These are phyloP conservation scores for Cantharis flavilabris DNA, from an alignment of 2,888 invertebrate genomes.

Conservation along the genomic window DNA sequence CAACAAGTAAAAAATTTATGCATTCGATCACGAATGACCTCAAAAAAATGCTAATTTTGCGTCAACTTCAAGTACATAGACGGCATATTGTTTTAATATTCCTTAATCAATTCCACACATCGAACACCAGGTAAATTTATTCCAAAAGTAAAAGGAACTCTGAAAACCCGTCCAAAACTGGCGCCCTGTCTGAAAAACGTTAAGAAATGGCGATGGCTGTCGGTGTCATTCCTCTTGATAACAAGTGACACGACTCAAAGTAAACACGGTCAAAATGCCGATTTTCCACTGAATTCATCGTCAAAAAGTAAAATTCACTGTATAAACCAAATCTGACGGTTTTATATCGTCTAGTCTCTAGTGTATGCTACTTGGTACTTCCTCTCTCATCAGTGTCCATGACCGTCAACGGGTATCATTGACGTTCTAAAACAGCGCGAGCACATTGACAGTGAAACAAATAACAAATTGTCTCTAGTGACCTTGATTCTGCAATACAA, in stretches of 20 bases:
- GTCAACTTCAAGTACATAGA: conserved; percentile 1
- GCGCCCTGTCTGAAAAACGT: neutral
- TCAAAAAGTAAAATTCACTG: neutral
- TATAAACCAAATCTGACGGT: no score
- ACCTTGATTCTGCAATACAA: neutral
- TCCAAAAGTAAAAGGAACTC: neutral
- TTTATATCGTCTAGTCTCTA: no score
- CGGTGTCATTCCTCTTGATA: neutral
- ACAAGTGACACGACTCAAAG: neutral
- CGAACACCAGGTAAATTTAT: neutral
- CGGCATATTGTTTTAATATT: conserved; percentile 11
- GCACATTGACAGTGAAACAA: neutral
- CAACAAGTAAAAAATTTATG: conserved; percentile 10
- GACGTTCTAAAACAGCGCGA: neutral
- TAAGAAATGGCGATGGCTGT: neutral
- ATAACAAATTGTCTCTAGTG: neutral
- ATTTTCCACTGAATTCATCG: neutral
- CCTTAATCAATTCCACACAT: neutral
- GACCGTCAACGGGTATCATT: neutral
- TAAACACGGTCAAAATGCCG: neutral
- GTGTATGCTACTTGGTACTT: neutral
- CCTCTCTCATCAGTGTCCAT: neutral
- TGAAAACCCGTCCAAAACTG: neutral
- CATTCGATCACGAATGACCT: conserved; percentile 18
- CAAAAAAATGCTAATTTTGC: conserved; percentile 11